Percentiles rank a stretch among this genome's conserved stretches.
Conservation (phyloP, 2,113 vertebrate species). For the Mirounga angustirostris region DNA sequence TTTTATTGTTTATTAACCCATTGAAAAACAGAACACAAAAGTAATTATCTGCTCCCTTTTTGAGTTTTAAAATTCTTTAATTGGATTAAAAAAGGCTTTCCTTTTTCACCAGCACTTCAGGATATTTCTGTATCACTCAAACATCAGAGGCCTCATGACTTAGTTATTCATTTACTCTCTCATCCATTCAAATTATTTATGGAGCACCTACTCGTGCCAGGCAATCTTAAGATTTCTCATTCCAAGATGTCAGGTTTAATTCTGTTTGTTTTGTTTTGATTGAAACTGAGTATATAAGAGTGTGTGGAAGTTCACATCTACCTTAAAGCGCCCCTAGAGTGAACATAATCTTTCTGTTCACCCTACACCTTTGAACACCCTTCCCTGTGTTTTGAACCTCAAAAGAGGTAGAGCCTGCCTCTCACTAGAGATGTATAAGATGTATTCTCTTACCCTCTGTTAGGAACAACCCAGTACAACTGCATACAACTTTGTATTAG, state of each 20-base stretch:
- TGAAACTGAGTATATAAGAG: constrained; percentile 1
- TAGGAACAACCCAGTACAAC: background rate
- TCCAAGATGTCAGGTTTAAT: constrained; percentile 30
- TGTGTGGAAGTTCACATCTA: background rate
- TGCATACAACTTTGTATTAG: background rate
- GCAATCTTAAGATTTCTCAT: background rate
- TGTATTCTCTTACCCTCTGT: background rate
- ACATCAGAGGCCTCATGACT: background rate
- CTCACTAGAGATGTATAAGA: background rate
- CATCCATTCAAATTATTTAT: constrained; percentile 32
- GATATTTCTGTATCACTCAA: background rate
- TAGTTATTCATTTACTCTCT: background rate
- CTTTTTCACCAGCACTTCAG: background rate
- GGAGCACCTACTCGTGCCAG: background rate
- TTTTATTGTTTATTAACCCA: constrained; percentile 15
- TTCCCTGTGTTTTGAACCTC: background rate
- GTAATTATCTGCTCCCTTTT: constrained; percentile 7
- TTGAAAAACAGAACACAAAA: background rate
- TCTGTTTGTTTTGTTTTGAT: constrained; percentile 54
- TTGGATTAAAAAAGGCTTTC: background rate
- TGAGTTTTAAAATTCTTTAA: constrained; percentile 40
- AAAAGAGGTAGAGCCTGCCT: background rate
- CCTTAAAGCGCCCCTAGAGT: background rate
- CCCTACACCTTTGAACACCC: background rate
- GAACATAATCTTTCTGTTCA: background rate